phyloP scores from a whole-genome alignment of 35 echinoderm and acorn worm genomes.

The Heliocidaris tuberculata region DNA sequence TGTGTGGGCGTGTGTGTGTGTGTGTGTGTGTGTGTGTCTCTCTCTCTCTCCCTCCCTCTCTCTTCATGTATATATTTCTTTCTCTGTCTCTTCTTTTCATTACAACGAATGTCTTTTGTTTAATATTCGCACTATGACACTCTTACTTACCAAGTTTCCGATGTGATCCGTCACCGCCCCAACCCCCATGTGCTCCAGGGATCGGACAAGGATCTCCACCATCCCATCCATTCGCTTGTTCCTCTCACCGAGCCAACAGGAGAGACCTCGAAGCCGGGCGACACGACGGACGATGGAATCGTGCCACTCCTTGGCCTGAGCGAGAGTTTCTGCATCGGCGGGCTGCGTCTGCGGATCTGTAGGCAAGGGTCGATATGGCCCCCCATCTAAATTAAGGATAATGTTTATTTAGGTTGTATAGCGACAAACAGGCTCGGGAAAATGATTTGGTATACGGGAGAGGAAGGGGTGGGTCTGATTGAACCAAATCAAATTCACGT shows the following conservation, averaged over 20 bases:
- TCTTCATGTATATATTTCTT: not conserved
- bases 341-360: not conserved
- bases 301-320: slow-evolving; percentile 29
- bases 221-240: slow-evolving; percentile 47
- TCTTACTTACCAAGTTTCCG: not conserved
- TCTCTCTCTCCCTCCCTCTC: not conserved
- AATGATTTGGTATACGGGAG: too few relatives aligned
- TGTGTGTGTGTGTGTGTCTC: too few relatives aligned
- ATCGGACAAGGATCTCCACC: slow-evolving; percentile 37
- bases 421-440: too few relatives aligned
- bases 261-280: not conserved
- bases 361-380: not conserved
- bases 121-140: too few relatives aligned
- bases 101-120: too few relatives aligned
- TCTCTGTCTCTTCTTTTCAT: not conserved
- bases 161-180: slow-evolving; percentile 36
- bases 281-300: slow-evolving; percentile 19
- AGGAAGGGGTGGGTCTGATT: too few relatives aligned
- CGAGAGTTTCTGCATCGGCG: not conserved
- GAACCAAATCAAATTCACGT: too few relatives aligned
- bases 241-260: slow-evolving; percentile 22
- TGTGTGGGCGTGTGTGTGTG: too few relatives aligned
- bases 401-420: too few relatives aligned
- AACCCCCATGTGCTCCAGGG: slow-evolving; percentile 33
- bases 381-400: too few relatives aligned